Evolutionary conservation across 1,140 invertebrate species (phyloP).

Genomic region (Grapholita molesta): DNA sequence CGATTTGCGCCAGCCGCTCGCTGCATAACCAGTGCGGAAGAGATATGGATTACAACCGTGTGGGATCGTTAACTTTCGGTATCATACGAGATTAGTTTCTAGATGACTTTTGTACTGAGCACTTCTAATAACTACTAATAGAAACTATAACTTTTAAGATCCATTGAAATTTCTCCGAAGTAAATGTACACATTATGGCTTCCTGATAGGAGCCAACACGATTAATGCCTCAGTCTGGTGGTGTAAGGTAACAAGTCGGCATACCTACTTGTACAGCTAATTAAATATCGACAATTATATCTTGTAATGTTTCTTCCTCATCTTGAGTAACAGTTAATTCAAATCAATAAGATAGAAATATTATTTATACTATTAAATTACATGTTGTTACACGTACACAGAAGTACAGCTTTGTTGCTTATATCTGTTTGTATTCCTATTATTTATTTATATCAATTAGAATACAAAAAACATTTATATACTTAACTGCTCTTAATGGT

Average conservation of each 20-base stretch:
- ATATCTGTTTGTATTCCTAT: too few species aligned
- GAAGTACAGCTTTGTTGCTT: too few species aligned
- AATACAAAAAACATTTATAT: too few species aligned
- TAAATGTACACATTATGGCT: neutral
- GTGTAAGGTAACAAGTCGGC: neutral
- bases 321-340: neutral
- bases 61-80: neutral
- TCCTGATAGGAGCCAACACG: neutral
- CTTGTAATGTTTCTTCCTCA: neutral
- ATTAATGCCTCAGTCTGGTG: neutral
- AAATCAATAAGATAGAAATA: neutral
- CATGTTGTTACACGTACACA: too few species aligned
- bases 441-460: too few species aligned
- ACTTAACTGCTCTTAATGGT: too few species aligned
- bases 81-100: neutral
- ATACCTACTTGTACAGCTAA: neutral
- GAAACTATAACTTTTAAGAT: neutral
- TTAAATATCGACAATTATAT: neutral
- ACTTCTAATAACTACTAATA: neutral
- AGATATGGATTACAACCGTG: slow-evolving; percentile 38
- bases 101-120: neutral
- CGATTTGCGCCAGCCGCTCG: neutral
- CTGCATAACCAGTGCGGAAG: slow-evolving; percentile 23
- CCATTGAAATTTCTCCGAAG: neutral
- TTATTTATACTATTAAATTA: too few species aligned